These are phyloP conservation scores for Lindbergichthys nudifrons DNA, from an alignment of 2,797 vertebrate genomes.

Conservation along the genomic window DNA sequence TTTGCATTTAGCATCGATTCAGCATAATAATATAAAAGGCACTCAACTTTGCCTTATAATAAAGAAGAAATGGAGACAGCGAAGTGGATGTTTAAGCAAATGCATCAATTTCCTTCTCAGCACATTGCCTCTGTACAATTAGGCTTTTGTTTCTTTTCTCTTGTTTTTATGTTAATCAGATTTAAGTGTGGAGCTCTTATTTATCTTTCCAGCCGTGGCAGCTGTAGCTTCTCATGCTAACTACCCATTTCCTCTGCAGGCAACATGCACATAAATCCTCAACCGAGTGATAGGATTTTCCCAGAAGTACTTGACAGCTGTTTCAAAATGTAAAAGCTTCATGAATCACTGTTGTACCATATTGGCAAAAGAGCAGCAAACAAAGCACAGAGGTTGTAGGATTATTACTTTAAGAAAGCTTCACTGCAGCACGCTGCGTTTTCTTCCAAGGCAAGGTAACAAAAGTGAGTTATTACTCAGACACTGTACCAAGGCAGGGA, in stretches of 20 bases:
- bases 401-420: conserved; percentile 56
- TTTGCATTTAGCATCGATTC: no score
- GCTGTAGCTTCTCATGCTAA: conserved; percentile 47
- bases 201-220: conserved; percentile 18
- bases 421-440: conserved; percentile 35
- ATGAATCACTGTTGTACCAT: conserved; percentile 53
- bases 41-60: background rate
- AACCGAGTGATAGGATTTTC: conserved; percentile 51
- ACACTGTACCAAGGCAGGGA: background rate
- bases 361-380: conserved; percentile 46
- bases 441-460: conserved; percentile 38
- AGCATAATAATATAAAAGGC: background rate
- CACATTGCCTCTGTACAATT: background rate
- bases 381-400: conserved; percentile 39
- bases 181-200: conserved; percentile 35
- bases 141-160: conserved; percentile 22
- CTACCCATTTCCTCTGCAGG: conserved; percentile 48
- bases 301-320: conserved; percentile 56
- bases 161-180: conserved; percentile 40
- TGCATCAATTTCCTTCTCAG: conserved; percentile 4
- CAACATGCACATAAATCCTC: conserved; percentile 53
- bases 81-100: background rate
- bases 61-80: background rate
- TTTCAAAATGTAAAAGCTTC: conserved; percentile 54
- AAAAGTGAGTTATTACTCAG: conserved; percentile 51